Evolutionary conservation across 2,888 invertebrate genomes (phyloP).

Genomic region (Synergus umbraculus): DNA sequence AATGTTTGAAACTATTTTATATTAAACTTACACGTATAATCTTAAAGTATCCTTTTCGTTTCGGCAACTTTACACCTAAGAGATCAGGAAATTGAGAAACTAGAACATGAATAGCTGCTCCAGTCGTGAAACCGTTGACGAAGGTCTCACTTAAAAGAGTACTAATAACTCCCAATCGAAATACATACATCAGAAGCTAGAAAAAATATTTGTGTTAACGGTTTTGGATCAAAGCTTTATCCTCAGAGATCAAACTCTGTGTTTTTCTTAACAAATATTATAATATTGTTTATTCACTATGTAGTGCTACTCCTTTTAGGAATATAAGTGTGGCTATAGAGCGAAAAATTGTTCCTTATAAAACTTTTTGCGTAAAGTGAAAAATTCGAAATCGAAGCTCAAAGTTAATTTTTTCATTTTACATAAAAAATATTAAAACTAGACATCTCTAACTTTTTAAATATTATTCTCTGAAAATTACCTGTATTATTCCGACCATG

Average conservation of each 20-base stretch:
- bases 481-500: constrained; percentile 88
- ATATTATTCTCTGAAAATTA: constrained; percentile 68
- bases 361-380: too few species aligned
- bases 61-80: constrained; percentile 80
- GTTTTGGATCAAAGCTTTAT: too few species aligned
- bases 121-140: constrained; percentile 93
- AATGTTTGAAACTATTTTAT: constrained; percentile 21
- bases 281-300: too few species aligned
- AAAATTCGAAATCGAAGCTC: too few species aligned
- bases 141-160: constrained; percentile 89
- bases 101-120: constrained; percentile 91
- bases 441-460: constrained; percentile 9
- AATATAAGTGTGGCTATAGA: too few species aligned
- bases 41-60: constrained; percentile 81
- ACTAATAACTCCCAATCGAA: constrained; percentile 87
- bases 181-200: constrained; percentile 87
- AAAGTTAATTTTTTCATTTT: too few species aligned
- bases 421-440: too few species aligned
- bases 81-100: constrained; percentile 86
- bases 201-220: constrained; percentile 51
- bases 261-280: too few species aligned
- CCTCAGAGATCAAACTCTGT: too few species aligned
- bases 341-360: too few species aligned
- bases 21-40: constrained; percentile 79
- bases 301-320: too few species aligned